Percentiles rank a stretch among this genome's conserved stretches.
phyloP scores from a whole-genome alignment of 1,140 invertebrate species.

The Amyelois transitella region DNA sequence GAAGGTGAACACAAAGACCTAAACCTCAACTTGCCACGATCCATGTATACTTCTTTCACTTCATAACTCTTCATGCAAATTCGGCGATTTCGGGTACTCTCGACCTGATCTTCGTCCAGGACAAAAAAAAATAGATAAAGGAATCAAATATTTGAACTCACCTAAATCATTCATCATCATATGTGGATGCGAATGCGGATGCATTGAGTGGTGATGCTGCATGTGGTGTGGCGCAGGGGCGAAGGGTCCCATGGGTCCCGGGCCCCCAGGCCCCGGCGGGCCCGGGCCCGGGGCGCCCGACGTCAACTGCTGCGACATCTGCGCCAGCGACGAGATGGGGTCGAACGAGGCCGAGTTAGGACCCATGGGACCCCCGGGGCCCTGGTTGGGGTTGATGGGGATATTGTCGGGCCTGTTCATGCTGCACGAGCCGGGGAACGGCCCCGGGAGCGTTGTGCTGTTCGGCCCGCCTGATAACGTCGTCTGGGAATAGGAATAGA shows the following conservation, averaged over 20 bases:
- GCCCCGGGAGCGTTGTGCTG: slow-evolving; percentile 55
- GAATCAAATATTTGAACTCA: slow-evolving; percentile 15
- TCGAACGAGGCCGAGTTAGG: slow-evolving; percentile 84
- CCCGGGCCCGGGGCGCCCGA: slow-evolving; percentile 77
- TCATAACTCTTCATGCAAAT: too few relatives aligned
- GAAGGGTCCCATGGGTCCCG: slow-evolving; percentile 76
- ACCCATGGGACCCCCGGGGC: slow-evolving; percentile 57
- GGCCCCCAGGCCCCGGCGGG: slow-evolving; percentile 69
- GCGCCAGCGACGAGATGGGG: slow-evolving; percentile 93
- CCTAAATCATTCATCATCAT: slow-evolving; percentile 71
- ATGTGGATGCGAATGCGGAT: slow-evolving; percentile 60
- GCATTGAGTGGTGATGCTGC: slow-evolving; percentile 65
- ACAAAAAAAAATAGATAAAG: not conserved
- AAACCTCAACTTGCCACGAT: too few relatives aligned
- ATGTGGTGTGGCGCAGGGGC: slow-evolving; percentile 60
- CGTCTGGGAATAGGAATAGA: slow-evolving; percentile 36
- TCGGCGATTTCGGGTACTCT: too few relatives aligned
- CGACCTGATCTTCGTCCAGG: not conserved
- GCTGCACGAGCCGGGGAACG: slow-evolving; percentile 58
- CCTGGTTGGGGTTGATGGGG: slow-evolving; percentile 85
- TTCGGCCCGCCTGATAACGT: slow-evolving; percentile 61
- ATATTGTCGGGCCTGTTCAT: slow-evolving; percentile 83
- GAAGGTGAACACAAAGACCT: too few relatives aligned
- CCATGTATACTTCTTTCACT: too few relatives aligned
- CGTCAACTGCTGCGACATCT: slow-evolving; percentile 94